Evolutionary conservation across 2,113 vertebrate species (phyloP).

Genomic region (Cryptotis parvus): DNA sequence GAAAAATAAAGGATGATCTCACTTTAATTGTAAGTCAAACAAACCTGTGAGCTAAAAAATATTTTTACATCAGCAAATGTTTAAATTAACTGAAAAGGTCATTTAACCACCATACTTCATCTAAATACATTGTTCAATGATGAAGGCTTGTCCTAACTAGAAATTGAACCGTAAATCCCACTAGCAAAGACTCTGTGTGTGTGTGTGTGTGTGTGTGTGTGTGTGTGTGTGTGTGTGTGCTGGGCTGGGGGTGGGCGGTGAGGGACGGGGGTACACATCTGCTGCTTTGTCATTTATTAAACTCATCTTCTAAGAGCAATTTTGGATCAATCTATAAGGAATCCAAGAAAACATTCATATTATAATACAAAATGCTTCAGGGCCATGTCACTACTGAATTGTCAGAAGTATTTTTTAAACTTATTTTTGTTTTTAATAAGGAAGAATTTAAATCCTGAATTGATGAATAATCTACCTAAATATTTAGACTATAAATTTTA

Average conservation of each 20-base stretch:
- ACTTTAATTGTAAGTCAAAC: too few species aligned
- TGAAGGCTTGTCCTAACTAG: not conserved
- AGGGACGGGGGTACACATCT: too few species aligned
- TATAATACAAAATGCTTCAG: conserved; percentile 23
- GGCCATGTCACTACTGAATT: not conserved
- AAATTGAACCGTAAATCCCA: not conserved
- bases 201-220: too few species aligned
- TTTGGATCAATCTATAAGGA: conserved; percentile 18
- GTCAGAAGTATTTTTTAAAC: not conserved
- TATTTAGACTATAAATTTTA: conserved; percentile 15
- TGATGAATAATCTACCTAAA: conserved; percentile 7
- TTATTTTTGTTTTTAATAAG: not conserved
- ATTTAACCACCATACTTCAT: not conserved
- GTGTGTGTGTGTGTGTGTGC: too few species aligned
- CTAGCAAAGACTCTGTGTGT: not conserved
- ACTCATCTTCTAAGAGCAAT: conserved; percentile 9
- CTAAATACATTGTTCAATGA: not conserved
- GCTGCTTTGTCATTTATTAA: conserved; percentile 29
- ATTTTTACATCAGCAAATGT: conserved; percentile 23
- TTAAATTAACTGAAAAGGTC: not conserved
- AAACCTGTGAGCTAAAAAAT: conserved; percentile 21
- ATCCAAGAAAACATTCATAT: not conserved
- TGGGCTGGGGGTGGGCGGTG: too few species aligned
- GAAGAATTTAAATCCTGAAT: conserved; percentile 9
- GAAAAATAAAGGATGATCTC: not conserved